phyloP scores from a whole-genome alignment of 2,113 vertebrate genomes.

The Corvus hawaiiensis region DNA sequence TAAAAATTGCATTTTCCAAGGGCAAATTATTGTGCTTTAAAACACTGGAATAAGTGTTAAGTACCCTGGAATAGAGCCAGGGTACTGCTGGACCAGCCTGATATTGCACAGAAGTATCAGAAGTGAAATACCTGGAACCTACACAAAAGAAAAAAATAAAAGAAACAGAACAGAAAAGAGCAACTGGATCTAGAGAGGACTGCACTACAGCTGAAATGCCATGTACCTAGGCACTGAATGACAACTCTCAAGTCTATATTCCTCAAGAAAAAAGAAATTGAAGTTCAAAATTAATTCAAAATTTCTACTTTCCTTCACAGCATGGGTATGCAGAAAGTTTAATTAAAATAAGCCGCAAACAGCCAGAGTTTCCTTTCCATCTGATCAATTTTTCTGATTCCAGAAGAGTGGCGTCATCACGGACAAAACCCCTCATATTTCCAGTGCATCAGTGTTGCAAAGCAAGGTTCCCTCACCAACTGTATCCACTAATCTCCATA shows the following conservation, averaged over 20 bases:
- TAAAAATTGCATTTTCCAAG: neutral
- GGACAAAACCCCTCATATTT: neutral
- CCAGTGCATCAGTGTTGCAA: neutral
- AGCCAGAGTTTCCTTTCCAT: neutral
- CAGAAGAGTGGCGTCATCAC: neutral
- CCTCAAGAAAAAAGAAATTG: neutral
- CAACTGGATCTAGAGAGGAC: neutral
- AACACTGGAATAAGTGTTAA: neutral
- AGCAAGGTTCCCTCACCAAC: neutral
- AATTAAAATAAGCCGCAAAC: neutral
- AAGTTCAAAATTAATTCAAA: neutral
- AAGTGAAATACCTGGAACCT: neutral
- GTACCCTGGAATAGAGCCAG: neutral
- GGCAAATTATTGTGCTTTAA: neutral
- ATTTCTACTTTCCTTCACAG: neutral
- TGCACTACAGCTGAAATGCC: neutral
- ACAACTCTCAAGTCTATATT: neutral
- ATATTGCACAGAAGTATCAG: neutral
- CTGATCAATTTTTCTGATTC: neutral
- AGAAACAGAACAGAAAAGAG: neutral
- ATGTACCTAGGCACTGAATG: neutral
- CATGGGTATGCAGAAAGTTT: neutral
- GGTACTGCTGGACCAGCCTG: neutral
- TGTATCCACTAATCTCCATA: neutral
- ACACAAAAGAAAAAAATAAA: neutral